Evolutionary conservation across 2,888 invertebrate species (phyloP).

Genomic region (Melikaiella ostensackeni): DNA sequence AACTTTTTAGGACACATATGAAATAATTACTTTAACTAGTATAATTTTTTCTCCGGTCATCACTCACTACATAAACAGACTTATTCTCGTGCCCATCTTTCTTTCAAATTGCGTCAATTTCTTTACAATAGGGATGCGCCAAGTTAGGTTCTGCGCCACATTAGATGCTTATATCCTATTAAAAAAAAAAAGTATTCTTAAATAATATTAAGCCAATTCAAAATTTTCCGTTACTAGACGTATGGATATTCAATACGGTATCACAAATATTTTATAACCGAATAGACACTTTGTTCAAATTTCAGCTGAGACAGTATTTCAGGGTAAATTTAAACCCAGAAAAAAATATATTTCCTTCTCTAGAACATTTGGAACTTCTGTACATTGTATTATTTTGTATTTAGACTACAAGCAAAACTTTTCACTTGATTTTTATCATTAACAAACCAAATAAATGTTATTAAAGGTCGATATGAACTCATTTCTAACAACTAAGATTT

Average conservation of each 20-base stretch:
- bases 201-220: neutral
- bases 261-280: neutral
- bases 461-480: too few species aligned
- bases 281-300: neutral
- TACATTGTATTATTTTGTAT: neutral
- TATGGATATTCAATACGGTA: neutral
- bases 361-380: neutral
- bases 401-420: neutral
- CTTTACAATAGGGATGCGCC: too few species aligned
- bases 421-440: too few species aligned
- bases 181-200: neutral
- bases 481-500: too few species aligned
- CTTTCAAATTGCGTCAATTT: too few species aligned
- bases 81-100: too few species aligned
- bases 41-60: too few species aligned
- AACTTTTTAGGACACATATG: too few species aligned
- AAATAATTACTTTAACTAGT: too few species aligned
- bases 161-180: neutral
- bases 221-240: neutral
- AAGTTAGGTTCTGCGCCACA: too few species aligned
- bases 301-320: neutral
- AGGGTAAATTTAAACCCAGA: neutral
- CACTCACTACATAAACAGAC: too few species aligned
- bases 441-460: too few species aligned
- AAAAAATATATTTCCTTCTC: neutral